phyloP scores from a whole-genome alignment of 2,797 vertebrate species.

The Acipenser oxyrinchus region DNA sequence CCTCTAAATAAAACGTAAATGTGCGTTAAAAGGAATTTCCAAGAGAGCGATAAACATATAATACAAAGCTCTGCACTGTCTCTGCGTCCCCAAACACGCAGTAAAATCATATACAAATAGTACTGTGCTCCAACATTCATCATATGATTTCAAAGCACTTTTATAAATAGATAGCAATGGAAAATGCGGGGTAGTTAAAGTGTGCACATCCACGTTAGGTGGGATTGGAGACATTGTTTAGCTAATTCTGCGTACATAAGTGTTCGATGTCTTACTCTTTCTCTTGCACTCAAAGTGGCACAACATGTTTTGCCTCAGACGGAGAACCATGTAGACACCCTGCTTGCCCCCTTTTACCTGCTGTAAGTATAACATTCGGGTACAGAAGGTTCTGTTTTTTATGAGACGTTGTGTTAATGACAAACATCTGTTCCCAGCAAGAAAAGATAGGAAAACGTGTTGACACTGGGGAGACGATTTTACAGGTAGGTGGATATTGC shows the following conservation, averaged over 20 bases:
- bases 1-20: too few relatives aligned
- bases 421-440: conserved; percentile 13
- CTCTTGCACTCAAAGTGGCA: conserved; percentile 55
- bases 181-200: conserved; percentile 20
- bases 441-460: conserved; percentile 8
- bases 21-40: too few relatives aligned
- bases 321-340: conserved; percentile 48
- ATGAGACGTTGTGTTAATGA: conserved; percentile 14
- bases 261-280: conserved; percentile 19
- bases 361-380: conserved; percentile 19
- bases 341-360: conserved; percentile 46
- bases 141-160: background rate
- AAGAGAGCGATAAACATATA: too few relatives aligned
- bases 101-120: too few relatives aligned
- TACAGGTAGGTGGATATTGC: conserved; percentile 41
- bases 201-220: conserved; percentile 32
- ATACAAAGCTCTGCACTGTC: too few relatives aligned
- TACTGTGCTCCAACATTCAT: background rate
- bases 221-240: conserved; percentile 36
- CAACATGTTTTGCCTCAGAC: conserved; percentile 45
- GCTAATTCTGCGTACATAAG: conserved; percentile 24
- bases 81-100: too few relatives aligned
- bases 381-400: background rate
- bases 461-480: background rate
- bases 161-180: background rate